These are phyloP conservation scores for Jordanella pulchra DNA, from an alignment of 2,797 vertebrate genomes.

Conservation along the genomic window DNA sequence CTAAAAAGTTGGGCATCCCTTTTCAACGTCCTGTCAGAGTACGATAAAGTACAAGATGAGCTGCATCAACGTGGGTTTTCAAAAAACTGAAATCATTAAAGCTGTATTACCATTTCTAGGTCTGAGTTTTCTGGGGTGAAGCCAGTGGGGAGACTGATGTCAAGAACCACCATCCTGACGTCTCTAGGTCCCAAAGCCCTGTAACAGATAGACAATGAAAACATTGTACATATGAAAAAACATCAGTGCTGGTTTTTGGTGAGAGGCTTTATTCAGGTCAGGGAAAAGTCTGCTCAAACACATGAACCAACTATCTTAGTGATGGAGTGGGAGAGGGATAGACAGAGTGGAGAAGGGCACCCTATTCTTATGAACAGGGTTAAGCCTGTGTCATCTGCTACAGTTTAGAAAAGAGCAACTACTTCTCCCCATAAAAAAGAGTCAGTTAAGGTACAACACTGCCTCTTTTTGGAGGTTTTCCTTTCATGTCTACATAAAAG, in stretches of 20 bases:
- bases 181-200: constrained; percentile 72
- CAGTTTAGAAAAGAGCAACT: no score
- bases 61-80: background rate
- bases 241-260: background rate
- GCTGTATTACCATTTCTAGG: constrained; percentile 72
- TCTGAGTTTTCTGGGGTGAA: constrained; percentile 79
- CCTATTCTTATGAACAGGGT: background rate
- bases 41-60: background rate
- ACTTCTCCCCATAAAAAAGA: no score
- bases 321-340: background rate
- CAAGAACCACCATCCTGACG: constrained; percentile 78
- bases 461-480: no score
- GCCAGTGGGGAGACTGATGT: constrained; percentile 78
- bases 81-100: background rate
- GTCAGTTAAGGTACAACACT: no score
- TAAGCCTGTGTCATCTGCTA: no score
- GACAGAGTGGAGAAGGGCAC: background rate
- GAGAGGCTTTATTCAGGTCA: background rate
- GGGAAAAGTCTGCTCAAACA: background rate
- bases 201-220: constrained; percentile 5
- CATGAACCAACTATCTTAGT: background rate
- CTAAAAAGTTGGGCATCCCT: background rate
- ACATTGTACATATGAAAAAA: background rate
- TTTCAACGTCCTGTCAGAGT: no score
- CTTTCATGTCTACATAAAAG: no score